phyloP scores from a whole-genome alignment of 1,140 invertebrate genomes.

The Uloborus diversus region DNA sequence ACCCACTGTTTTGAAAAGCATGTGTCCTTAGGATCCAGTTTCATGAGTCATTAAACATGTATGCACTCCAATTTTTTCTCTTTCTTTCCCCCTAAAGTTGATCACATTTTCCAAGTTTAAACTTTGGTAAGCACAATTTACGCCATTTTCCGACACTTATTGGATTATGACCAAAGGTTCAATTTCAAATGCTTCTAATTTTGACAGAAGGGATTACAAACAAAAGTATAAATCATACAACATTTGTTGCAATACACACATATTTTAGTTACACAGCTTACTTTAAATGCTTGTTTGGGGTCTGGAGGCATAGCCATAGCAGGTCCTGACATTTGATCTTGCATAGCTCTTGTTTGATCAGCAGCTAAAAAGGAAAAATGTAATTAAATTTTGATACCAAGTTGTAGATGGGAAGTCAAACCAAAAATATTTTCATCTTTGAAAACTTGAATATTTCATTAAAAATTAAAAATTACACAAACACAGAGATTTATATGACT shows the following conservation, averaged over 20 bases:
- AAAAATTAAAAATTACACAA: background rate
- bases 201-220: background rate
- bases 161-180: background rate
- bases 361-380: slow-evolving; percentile 71
- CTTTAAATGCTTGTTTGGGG: slow-evolving; percentile 97
- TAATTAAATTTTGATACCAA: background rate
- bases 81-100: no score
- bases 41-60: no score
- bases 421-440: background rate
- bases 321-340: slow-evolving; percentile 97
- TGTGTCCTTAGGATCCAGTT: no score
- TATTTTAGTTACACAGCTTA: slow-evolving; percentile 27
- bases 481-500: no score
- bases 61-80: no score
- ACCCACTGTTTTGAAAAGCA: no score
- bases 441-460: background rate
- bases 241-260: background rate
- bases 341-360: slow-evolving; percentile 95
- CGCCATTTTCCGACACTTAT: background rate
- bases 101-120: no score
- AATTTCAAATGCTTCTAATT: background rate
- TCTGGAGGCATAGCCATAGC: slow-evolving; percentile 97
- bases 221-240: background rate
- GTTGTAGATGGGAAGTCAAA: background rate
- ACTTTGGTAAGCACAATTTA: background rate